These are phyloP conservation scores for Ctena decussata DNA, from an alignment of 2,888 invertebrate species.

Conservation along the genomic window DNA sequence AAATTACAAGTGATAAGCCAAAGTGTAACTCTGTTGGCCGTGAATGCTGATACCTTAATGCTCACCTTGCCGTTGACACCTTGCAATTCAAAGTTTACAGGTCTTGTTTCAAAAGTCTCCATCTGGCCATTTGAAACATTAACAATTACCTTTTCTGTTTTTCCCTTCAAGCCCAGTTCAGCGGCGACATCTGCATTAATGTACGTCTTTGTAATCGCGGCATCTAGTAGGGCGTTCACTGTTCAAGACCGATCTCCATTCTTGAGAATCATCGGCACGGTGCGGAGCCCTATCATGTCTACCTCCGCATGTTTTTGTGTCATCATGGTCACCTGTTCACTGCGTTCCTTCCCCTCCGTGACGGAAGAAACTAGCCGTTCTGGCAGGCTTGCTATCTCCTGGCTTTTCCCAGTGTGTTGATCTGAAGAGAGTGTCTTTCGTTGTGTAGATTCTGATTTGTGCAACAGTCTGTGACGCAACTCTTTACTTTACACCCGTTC, in stretches of 20 bases:
- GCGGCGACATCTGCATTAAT: too few species aligned
- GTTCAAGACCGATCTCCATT: conserved; percentile 2
- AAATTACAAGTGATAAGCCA: too few species aligned
- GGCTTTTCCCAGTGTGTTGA: background rate
- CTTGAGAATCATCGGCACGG: too few species aligned
- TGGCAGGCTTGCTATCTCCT: background rate
- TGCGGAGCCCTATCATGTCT: too few species aligned
- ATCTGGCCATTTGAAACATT: conserved; percentile 29
- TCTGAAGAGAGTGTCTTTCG: background rate
- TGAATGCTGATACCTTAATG: conserved; percentile 16
- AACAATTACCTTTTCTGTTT: conserved; percentile 26
- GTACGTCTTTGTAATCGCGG: conserved; percentile 53
- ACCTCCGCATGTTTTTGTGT: conserved; percentile 21
- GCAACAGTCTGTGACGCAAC: conserved; percentile 30
- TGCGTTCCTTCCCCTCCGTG: conserved; percentile 2
- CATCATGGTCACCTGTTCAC: conserved; percentile 1
- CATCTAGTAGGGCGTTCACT: conserved; percentile 58
- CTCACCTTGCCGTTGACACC: conserved; percentile 22
- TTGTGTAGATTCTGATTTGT: background rate
- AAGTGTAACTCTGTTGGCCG: conserved; percentile 48
- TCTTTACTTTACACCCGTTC: conserved; percentile 11
- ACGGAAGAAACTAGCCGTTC: background rate
- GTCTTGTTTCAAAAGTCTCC: conserved; percentile 31
- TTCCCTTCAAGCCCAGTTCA: conserved; percentile 32
- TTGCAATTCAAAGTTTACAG: conserved; percentile 28